Evolutionary conservation across 2,888 invertebrate species (phyloP).

Genomic region (Lydus trimaculatus): DNA sequence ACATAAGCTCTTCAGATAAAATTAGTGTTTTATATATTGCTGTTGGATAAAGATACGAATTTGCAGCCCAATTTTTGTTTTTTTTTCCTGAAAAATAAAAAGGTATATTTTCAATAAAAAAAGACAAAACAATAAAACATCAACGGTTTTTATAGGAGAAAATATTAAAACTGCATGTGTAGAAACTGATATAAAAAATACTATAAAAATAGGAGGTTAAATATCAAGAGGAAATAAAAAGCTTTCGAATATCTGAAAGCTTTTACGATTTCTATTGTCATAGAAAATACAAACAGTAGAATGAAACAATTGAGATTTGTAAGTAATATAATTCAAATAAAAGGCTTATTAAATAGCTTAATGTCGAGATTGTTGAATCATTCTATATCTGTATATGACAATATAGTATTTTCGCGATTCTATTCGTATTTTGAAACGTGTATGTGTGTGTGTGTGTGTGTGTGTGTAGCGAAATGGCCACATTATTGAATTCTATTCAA

Average conservation of each 20-base stretch:
- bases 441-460: too few species aligned
- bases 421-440: constrained; percentile 25
- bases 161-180: neutral
- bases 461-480: constrained; percentile 31
- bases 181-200: neutral
- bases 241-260: neutral
- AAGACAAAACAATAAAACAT: too few species aligned
- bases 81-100: too few species aligned
- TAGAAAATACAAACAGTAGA: neutral
- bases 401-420: constrained; percentile 29
- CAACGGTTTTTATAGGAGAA: neutral
- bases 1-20: too few species aligned
- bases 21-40: too few species aligned
- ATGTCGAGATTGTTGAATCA: constrained; percentile 8
- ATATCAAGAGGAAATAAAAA: neutral
- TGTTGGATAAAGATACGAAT: too few species aligned
- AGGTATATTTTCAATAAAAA: too few species aligned
- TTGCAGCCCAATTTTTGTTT: too few species aligned
- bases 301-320: neutral
- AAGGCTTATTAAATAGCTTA: neutral
- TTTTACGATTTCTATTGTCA: neutral
- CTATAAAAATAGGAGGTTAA: neutral
- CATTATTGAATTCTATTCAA: constrained; percentile 22
- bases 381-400: constrained; percentile 18
- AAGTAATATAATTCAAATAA: neutral